Base-by-base conservation (phyloP, 2,797 vertebrate genomes). In the Jordanella pulchra region DNA sequence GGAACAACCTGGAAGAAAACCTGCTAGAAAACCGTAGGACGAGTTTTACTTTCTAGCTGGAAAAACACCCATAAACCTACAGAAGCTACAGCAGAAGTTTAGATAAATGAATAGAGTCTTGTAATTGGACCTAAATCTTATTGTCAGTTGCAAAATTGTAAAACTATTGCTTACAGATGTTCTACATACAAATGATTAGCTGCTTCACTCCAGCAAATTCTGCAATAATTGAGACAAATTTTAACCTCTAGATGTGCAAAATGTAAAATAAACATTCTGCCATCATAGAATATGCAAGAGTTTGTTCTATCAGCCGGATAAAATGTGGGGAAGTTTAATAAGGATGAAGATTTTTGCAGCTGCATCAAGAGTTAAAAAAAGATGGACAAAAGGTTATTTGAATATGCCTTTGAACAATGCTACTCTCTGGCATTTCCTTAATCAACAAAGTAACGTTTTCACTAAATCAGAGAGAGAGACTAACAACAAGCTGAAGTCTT, bases 361-460 rank as follows among this genome's bases (percentile, higher is more conserved):
- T 66, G 64, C 27, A 47, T 30, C 27, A 32, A 25, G 3, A 21
- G 35, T 10, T 28, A 27, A 5, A 69, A n/a, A 61, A 39, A n/a
- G 32, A 39, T n/a, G 35, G 12, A 6, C n/a, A 9, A 35, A n/a
- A 42, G 4, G 18, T 15, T 63, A 18, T 71, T 35, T 30, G 51
- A 60, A 32, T 5, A 35, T 32, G 17, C 28, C 45, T 7, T 1
- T 3, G 17, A 55, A 17, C 25, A 17, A 0, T 1, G 23, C 3
- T 21, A 69, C 58, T 67, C 18, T 23, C 56, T 54, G 53, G 9
- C 4, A 23, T 60, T 60, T 61, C 23, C 32, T 60, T 60, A 61
- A 48, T 61, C 1, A 47, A 56, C 50, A 66, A 15, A 63, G 73
- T 79, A 76, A 60, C 69, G 30, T 27, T 67, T 73, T 78, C 2